Base-by-base conservation (phyloP, 2,888 invertebrate genomes). In the Argyresthia albistria region DNA sequence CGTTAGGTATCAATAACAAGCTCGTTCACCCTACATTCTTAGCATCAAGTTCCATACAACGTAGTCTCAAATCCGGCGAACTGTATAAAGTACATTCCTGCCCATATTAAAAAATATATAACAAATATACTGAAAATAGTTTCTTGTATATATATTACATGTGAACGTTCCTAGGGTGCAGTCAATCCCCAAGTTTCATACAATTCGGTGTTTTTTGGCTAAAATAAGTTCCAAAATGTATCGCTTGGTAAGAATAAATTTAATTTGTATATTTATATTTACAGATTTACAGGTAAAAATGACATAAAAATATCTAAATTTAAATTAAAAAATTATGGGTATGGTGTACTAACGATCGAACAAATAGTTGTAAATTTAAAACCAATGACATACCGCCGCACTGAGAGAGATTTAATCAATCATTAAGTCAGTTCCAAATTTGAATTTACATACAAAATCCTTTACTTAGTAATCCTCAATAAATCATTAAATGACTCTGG, bases 161-260 rank as follows among this genome's bases (percentile, higher is more conserved):
- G 46, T 9, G 43, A 46, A 8, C 16, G 43, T n/a, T 25, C 37
- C 14, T 14, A 48, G 45, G 46, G 46, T 16, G 37, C 43, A 52
- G 54, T 58, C 51, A 14, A 42, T 16, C 46, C 43, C 9, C 50
- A 37, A 48, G 36, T 37, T 36, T 48, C 36, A 36, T 9, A 14
- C 48, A 14, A 48, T 15, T 48, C 36, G 54, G 46, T 56, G 11
- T 56, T 55, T 56, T 57, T 60, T 61, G 51, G 58, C 56, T 60
- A 56, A 61, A 58, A 56, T 53, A 46, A 53, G 59, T 60, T 49
- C 50, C 46, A 64, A 66, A 62, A 79, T 78, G 75, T 69, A 62
- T 57, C 63, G 65, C 43, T 61, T 72, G 70, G 76, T 79, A 54
- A 79, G 75, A 25, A 39, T 39, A 39, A 39, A 9, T 2, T n/a